Conservation (phyloP, 2,888 invertebrate genomes). For the Mesochorus sp. region DNA sequence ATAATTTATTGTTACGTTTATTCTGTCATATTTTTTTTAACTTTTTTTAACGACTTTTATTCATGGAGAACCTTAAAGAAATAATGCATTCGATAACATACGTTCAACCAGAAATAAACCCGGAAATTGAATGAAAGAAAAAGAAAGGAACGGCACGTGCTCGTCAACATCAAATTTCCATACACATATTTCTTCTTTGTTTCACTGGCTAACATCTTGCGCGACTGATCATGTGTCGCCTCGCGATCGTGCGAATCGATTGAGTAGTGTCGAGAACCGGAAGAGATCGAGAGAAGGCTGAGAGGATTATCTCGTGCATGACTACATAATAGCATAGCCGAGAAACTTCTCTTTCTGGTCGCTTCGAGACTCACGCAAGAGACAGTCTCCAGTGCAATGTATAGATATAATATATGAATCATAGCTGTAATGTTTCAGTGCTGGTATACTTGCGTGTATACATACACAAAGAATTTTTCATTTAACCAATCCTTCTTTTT, state of each 20-base stretch:
- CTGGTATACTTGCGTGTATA: not conserved
- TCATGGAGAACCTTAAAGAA: too few species aligned
- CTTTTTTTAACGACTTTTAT: too few species aligned
- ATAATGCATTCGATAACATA: constrained; percentile 8
- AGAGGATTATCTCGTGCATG: constrained; percentile 54
- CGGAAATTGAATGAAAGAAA: constrained; percentile 29
- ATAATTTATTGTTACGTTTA: too few species aligned
- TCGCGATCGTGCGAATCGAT: constrained; percentile 59
- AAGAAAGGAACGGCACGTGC: constrained; percentile 19
- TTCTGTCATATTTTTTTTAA: too few species aligned
- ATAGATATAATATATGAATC: constrained; percentile 11
- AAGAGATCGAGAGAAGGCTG: constrained; percentile 32
- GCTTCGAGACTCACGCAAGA: constrained; percentile 54
- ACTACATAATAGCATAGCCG: constrained; percentile 48
- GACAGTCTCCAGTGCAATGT: constrained; percentile 15
- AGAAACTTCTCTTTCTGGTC: constrained; percentile 28
- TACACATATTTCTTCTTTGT: constrained; percentile 5
- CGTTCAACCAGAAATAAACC: constrained; percentile 16
- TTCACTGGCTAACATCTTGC: constrained; percentile 36
- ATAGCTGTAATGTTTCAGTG: constrained; percentile 35
- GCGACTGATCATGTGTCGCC: constrained; percentile 56
- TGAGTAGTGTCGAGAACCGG: constrained; percentile 55
- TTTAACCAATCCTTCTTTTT: not conserved
- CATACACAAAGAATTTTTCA: not conserved
- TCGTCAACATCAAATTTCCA: constrained; percentile 11